Percentiles rank a stretch among this genome's conserved stretches.
phyloP scores from a whole-genome alignment of 2,888 invertebrate species.

The Ophion slaviceki region DNA sequence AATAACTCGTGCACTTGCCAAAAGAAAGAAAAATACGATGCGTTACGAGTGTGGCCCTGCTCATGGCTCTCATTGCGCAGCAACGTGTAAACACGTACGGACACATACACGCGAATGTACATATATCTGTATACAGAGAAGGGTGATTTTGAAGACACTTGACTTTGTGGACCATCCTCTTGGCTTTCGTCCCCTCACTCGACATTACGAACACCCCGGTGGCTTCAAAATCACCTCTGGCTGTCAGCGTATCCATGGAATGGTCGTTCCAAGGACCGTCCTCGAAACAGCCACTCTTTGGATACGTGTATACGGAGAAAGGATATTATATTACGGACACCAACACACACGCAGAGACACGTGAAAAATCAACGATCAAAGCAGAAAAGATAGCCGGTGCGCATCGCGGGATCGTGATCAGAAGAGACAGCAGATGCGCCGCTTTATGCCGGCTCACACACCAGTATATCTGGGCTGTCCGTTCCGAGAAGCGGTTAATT shows the following conservation, averaged over 20 bases:
- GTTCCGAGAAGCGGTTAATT: constrained; percentile 76
- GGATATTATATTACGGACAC: constrained; percentile 53
- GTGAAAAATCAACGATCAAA: constrained; percentile 63
- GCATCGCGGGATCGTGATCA: constrained; percentile 66
- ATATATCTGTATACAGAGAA: not conserved
- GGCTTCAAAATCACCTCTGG: too few relatives aligned
- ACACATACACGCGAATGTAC: not conserved
- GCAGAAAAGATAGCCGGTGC: constrained; percentile 66
- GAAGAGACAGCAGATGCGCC: constrained; percentile 70
- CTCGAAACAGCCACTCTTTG: too few relatives aligned
- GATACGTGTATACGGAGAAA: too few relatives aligned
- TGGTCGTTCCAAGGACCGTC: too few relatives aligned
- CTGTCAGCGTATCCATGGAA: too few relatives aligned
- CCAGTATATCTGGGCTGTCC: constrained; percentile 55
- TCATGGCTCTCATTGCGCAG: constrained; percentile 35
- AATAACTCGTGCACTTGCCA: constrained; percentile 36
- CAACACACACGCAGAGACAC: constrained; percentile 57
- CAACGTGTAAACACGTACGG: too few relatives aligned
- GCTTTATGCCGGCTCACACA: constrained; percentile 38
- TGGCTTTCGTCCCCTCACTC: too few relatives aligned
- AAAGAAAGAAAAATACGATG: constrained; percentile 52
- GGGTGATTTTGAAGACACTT: not conserved
- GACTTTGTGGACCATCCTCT: too few relatives aligned
- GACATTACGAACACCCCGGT: too few relatives aligned
- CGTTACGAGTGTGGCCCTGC: constrained; percentile 39